A percentile compares a stretch with the other conserved stretches of the same genome.
phyloP scores from a whole-genome alignment of 2,888 invertebrate genomes.

The Oxyteleia sp. region DNA sequence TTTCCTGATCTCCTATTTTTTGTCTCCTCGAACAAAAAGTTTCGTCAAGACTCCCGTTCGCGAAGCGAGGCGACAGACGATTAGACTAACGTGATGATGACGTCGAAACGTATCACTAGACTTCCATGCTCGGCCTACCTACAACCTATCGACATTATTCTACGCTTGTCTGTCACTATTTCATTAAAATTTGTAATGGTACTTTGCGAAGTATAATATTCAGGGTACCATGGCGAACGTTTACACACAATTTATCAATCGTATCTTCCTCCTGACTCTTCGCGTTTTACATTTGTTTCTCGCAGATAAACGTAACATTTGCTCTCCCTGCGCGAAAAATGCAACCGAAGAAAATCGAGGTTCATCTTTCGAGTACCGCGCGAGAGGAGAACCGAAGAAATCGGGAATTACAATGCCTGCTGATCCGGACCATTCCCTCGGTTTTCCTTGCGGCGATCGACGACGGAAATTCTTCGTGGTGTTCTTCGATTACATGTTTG shows the following conservation, averaged over 20 bases:
- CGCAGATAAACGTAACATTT: conserved; percentile 78
- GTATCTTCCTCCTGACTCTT: neutral
- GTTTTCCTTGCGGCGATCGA: neutral
- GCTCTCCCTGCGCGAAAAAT: conserved; percentile 8
- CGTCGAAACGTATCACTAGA: conserved; percentile 65
- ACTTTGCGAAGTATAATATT: conserved; percentile 49
- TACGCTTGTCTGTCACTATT: conserved; percentile 47
- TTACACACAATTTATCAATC: conserved; percentile 34
- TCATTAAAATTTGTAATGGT: conserved; percentile 59
- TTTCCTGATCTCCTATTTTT: no score
- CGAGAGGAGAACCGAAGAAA: neutral
- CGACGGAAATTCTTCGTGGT: neutral
- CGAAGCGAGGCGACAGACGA: conserved; percentile 48
- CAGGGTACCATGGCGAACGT: conserved; percentile 71
- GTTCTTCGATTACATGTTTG: conserved; percentile 7
- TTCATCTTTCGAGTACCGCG: neutral
- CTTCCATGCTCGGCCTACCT: conserved; percentile 65
- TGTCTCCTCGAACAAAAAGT: no score
- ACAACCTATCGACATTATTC: conserved; percentile 61
- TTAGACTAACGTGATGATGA: conserved; percentile 63
- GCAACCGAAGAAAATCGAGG: neutral
- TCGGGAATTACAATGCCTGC: neutral
- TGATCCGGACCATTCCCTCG: neutral
- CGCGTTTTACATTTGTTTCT: conserved; percentile 18
- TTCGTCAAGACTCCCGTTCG: no score